A percentile compares a stretch with the other conserved stretches of the same genome.
Conservation (phyloP, 1,140 invertebrate species). For the Cydia amplana region DNA sequence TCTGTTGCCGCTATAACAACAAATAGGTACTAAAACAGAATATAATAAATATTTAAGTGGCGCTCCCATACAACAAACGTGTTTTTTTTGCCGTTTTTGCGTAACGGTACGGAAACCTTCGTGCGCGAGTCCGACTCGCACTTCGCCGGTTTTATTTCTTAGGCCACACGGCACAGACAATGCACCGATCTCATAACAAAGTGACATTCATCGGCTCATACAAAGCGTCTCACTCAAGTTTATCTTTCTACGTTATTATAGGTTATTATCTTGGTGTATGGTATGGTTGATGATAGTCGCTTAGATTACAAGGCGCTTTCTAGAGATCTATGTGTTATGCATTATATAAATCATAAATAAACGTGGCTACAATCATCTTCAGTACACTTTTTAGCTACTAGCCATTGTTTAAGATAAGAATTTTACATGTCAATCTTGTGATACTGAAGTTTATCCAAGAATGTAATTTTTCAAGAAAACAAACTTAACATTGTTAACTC, state of each 20-base stretch:
- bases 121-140: too few species aligned
- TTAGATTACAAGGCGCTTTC: constrained; percentile 14
- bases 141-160: background rate
- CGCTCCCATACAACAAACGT: too few species aligned
- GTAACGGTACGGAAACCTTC: too few species aligned
- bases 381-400: background rate
- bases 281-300: background rate
- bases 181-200: constrained; percentile 16
- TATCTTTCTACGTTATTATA: constrained; percentile 15
- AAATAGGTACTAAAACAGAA: too few species aligned
- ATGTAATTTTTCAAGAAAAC: too few species aligned
- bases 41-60: too few species aligned
- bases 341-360: background rate
- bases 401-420: background rate
- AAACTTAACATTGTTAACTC: too few species aligned
- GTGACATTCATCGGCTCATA: constrained; percentile 11
- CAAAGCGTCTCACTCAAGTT: constrained; percentile 16
- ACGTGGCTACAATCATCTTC: background rate
- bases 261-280: constrained; percentile 11
- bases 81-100: too few species aligned
- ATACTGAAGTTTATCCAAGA: too few species aligned
- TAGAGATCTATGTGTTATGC: constrained; percentile 5
- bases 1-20: too few species aligned
- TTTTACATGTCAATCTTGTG: too few species aligned
- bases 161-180: background rate